Percentiles rank a stretch among this genome's conserved stretches.
phyloP scores from a whole-genome alignment of 2,888 invertebrate genomes.

The Zygogramma bicolorata region DNA sequence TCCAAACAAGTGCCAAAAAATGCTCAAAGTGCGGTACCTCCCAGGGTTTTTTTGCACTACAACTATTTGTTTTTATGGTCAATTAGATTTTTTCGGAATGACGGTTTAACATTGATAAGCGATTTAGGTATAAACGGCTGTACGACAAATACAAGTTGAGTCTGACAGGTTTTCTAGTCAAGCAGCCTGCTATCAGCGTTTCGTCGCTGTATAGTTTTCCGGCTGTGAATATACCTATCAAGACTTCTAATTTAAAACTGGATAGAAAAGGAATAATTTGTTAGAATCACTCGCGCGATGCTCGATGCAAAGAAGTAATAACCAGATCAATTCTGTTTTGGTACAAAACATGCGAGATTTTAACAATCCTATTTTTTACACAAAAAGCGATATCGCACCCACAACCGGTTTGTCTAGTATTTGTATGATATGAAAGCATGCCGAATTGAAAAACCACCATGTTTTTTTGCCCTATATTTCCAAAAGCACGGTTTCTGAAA shows the following conservation, averaged over 20 bases:
- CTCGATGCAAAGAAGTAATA: no score
- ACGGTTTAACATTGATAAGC: conserved; percentile 24
- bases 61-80: neutral
- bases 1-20: neutral
- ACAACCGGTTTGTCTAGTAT: conserved; percentile 19
- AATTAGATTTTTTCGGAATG: conserved; percentile 19
- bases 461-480: conserved; percentile 17
- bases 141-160: conserved; percentile 47
- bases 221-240: conserved; percentile 57
- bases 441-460: conserved; percentile 20
- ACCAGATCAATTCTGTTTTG: no score
- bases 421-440: conserved; percentile 21
- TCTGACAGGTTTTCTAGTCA: conserved; percentile 59
- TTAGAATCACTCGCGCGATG: neutral
- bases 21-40: no score
- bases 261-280: conserved; percentile 38
- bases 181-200: conserved; percentile 55
- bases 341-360: no score
- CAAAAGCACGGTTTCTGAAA: conserved; percentile 22
- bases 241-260: conserved; percentile 48
- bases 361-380: no score
- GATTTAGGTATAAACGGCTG: conserved; percentile 43
- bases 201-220: conserved; percentile 47
- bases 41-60: neutral
- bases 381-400: no score